These are phyloP conservation scores for Bombyx mandarina DNA, from an alignment of 1,140 invertebrate genomes.

Conservation along the genomic window DNA sequence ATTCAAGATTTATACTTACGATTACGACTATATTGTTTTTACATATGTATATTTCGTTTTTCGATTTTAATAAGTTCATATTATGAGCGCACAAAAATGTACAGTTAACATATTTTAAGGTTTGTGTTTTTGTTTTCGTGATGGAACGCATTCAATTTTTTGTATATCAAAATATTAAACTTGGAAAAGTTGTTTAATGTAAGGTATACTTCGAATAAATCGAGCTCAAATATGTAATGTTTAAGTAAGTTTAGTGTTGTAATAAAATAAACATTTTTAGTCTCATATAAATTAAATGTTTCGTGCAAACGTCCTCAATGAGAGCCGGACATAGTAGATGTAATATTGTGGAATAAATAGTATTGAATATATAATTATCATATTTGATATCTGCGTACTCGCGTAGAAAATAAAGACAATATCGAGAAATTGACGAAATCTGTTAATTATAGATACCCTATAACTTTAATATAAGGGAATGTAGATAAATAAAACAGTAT, in stretches of 20 bases:
- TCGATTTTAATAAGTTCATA: slow-evolving; percentile 42
- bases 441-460: slow-evolving; percentile 44
- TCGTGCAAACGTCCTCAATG: slow-evolving; percentile 51
- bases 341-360: slow-evolving; percentile 33
- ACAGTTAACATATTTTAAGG: slow-evolving; percentile 44
- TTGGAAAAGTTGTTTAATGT: slow-evolving; percentile 26
- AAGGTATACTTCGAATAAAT: slow-evolving; percentile 57
- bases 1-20: slow-evolving; percentile 40
- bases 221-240: slow-evolving; percentile 65
- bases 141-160: slow-evolving; percentile 16
- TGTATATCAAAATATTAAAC: slow-evolving; percentile 10
- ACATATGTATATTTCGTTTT: slow-evolving; percentile 32
- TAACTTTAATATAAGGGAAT: slow-evolving; percentile 50
- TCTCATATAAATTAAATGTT: slow-evolving; percentile 39
- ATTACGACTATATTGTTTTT: slow-evolving; percentile 33
- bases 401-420: slow-evolving; percentile 70
- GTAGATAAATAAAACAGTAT: slow-evolving; percentile 52
- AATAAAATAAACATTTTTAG: slow-evolving; percentile 43
- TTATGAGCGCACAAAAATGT: slow-evolving; percentile 63
- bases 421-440: slow-evolving; percentile 57
- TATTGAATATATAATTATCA: slow-evolving; percentile 47
- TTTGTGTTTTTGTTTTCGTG: slow-evolving; percentile 31
- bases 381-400: slow-evolving; percentile 63
- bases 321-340: slow-evolving; percentile 50
- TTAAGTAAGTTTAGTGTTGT: slow-evolving; percentile 37